Base-by-base conservation (phyloP, 2,888 invertebrate genomes). In the Mythimna albipuncta region DNA sequence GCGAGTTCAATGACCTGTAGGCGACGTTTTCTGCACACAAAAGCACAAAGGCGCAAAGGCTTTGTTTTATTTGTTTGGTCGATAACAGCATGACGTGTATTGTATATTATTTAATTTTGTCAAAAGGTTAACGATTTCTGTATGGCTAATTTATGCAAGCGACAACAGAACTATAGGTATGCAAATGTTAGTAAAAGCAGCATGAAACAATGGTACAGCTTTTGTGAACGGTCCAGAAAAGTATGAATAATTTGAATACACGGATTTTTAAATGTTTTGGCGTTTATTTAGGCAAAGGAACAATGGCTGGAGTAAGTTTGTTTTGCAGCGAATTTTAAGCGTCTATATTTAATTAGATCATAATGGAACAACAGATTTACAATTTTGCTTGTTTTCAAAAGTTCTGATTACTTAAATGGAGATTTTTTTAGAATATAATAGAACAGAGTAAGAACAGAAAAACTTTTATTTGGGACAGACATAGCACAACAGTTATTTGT, bases 81-180 rank as follows among this genome's bases (percentile, higher is more conserved):
- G 9, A 47, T 13, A 16, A 16, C 13, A 47, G 16, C 13, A 47
- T 47, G 44, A 26, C 26, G 26, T 5, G 3, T 32, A 32, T 32
- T 32, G 26, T 32, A 32, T 13, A 47, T 47, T 13, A 16, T 47
- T 47, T 16, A 47, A 47, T 47, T 47, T 47, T 13, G 44, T 13
- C 44, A 47, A 47, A 47, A 47, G 16, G 11, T 78, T 35, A 11
- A 7, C 44, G 44, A 64, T 50, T 57, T 57, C 52, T 70, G 59
- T 41, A 64, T 26, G 75, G 65, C 50, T 54, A 50, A 75, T 72
- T 70, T 71, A 81, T 76, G 66, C 58, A 59, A 44, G 19, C 44
- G 65, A 81, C 72, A 84, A 80, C 55, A 61, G 21, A 68, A 55
- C 59, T 69, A 70, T 59, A 72, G 55, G n/a, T 64, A 81, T 81